Evolutionary conservation across 2,797 vertebrate genomes (phyloP), one percentile per base, ranked within the genome.

Genomic region (Thalassophryne amazonica): DNA sequence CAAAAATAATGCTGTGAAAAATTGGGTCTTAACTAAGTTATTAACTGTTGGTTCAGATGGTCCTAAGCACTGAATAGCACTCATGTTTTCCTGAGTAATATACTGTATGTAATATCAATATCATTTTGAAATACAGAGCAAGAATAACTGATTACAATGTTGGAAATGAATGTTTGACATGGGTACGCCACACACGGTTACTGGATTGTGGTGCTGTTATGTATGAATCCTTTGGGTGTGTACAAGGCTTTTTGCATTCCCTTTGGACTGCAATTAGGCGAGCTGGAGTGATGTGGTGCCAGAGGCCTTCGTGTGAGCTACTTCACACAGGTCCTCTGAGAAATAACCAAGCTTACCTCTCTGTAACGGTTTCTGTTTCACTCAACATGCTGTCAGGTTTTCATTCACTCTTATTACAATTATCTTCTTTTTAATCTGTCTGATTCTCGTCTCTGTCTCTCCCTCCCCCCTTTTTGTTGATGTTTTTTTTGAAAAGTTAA

Each of bases 211-310:
- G 59, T 68, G 50, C 67, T 78, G 66, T 76, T 56, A 50, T 58
- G 69, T 51, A 73, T 69, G 80, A 78, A 39, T 85, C 81, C 77
- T 75, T 20, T 74, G 82, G 81, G 84, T 73, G 69, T 25, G 27
- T 52, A 65, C 65, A 67, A 82, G 84, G 71, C 72, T 73, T 78
- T 75, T n/a, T 76, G 52, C 64, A 9, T 55, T 89, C 89, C 86
- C 85, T 36, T 75, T 12, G 83, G 85, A 85, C 67, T 64, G 76
- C 73, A 87, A 87, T 89, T 89, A 89, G 72, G 70, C 72, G 78
- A 66, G 81, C 73, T 80, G 67, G 81, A 87, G 82, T 86, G 83
- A 86, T 84, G 81, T 70, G 76, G 73, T 76, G 86, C 86, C 83
- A 83, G 72, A 84, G 82, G 84, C 86, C 84, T 84, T 68, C 72